Evolutionary conservation across 1,140 invertebrate species (phyloP), one percentile per base, ranked within the genome.

Genomic region (Asobara japonica): DNA sequence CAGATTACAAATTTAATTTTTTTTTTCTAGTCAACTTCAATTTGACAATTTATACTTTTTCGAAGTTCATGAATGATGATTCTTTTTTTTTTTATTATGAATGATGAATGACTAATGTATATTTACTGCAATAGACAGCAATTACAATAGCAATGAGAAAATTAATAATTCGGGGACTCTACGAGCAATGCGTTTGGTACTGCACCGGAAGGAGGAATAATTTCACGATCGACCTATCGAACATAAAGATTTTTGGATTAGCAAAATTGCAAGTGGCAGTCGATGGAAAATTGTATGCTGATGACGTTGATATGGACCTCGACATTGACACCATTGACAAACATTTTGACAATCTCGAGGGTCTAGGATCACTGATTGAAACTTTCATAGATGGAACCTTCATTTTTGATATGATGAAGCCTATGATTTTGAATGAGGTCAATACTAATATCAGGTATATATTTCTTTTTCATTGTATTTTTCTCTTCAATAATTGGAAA

Each of bases 321-420:
- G 90, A 89, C 0, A 95, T 95, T 74, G 88, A 88, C n/a, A 91
- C 91, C 22, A 94, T 96, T 67, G 86, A 90, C 10, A 90, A 95
- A 87, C 91, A 95, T 77, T 95, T 96, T 76, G 89, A 94, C 80
- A 94, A 95, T 80, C 87, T 95, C 0, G 94, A 94, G 2, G 90
- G 95, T 67, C 84, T 94, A 29, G 93, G 92, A 0, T 87, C 89
- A 18, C 88, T 95, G 68, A 91, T 95, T 71, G 93, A 95, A 86
- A 89, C 92, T 0, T 86, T 95, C 25, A 89, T 95, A 1, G 95
- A 95, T 80, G 94, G 94, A 0, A 90, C 90, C n/a, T 91, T 94
- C 56, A 88, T 96, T 0, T 96, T 96, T 76, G 94, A 96, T 77
- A 93, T 92, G 10, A 93, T 96, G 69, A 96, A 96, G 79, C 94